Base-by-base conservation (phyloP, 2,888 invertebrate genomes). In the Drosophila robusta region DNA sequence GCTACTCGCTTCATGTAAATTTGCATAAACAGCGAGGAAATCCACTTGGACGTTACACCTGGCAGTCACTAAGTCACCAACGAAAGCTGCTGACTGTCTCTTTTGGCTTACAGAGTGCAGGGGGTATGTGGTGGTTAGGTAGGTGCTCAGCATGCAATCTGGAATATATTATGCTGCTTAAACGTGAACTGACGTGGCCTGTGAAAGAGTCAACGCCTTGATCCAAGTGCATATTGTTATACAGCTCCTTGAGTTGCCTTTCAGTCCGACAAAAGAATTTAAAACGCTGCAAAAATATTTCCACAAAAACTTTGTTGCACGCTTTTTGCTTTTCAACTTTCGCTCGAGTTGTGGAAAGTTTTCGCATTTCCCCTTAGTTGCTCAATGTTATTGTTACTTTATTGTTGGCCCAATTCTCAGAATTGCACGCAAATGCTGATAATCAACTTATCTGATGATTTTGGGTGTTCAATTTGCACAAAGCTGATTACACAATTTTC, bases 1-100 rank as follows among this genome's bases (percentile, higher is more conserved):
- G 7, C 18, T 46, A 26, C 39, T 18, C 11, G 4, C 51, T 34
- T 6, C 34, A 51, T 45, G 46, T 54, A 67, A 57, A 83, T 83
- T 86, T 86, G 80, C 83, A 82, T 82, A 74, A 66, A 50, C 64
- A 75, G 60, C 49, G 47, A 42, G 58, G 60, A 70, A 70, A 80
- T 71, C 61, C 71, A 78, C 78, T 57, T 52, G 52, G 55, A 45
- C 34, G 34, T 24, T 65, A 66, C 75, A 76, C 54, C 62, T 61
- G 67, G 16, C 55, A 38, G 47, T 45, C 50, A 22, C 46, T 55
- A 60, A 52, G 62, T 47, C 49, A 54, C 47, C 45, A 50, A 61
- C 44, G 22, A 42, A 64, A 66, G 54, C 56, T 46, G 44, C 60
- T 65, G 67, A 70, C 61, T 70, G 55, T 58, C 62, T 57, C 42